phyloP scores from a whole-genome alignment of 2,797 vertebrate species.

The Silurus lanzhouensis region DNA sequence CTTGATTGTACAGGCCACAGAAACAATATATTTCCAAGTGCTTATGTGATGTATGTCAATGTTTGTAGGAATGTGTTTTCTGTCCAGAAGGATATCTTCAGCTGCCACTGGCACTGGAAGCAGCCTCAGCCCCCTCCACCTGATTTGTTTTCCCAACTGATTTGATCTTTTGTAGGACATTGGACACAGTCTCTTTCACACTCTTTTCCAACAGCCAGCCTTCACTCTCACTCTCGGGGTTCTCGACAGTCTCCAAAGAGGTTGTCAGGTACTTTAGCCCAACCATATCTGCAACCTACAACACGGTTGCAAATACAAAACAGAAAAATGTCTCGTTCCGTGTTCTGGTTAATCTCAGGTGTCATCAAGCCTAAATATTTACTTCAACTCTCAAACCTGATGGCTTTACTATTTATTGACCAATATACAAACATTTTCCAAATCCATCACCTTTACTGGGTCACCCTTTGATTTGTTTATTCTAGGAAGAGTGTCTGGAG shows the following conservation, averaged over 20 bases:
- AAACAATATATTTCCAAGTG: constrained; percentile 18
- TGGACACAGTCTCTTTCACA: constrained; percentile 84
- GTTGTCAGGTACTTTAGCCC: constrained; percentile 89
- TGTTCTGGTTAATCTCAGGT: background rate
- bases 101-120: constrained; percentile 74
- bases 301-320: background rate
- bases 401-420: background rate
- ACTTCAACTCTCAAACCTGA: background rate
- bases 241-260: constrained; percentile 85
- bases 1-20: constrained; percentile 6
- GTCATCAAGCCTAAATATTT: too few relatives aligned
- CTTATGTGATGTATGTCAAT: background rate
- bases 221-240: constrained; percentile 88
- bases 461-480: constrained; percentile 19
- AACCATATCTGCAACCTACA: constrained; percentile 76
- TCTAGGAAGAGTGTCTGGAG: constrained; percentile 61
- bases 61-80: background rate
- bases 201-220: constrained; percentile 92
- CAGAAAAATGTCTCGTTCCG: background rate
- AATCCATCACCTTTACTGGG: too few relatives aligned
- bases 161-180: constrained; percentile 77
- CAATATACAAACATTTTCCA: background rate
- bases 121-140: constrained; percentile 76
- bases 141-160: constrained; percentile 82
- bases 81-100: background rate